phyloP scores from a whole-genome alignment of 2,888 invertebrate species.

The Synergus gifuensis region DNA sequence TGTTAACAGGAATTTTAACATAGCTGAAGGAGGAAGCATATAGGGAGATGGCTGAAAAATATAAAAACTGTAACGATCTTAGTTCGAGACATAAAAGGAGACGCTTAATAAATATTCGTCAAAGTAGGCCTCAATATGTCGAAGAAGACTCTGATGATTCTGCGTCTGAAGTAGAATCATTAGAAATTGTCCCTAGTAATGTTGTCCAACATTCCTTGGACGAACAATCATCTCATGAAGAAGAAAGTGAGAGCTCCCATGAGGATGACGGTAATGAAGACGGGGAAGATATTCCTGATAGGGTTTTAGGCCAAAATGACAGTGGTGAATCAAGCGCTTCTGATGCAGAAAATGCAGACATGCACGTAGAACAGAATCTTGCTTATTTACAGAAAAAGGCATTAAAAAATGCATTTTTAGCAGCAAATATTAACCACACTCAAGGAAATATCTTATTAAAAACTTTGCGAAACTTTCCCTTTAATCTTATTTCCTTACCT shows the following conservation, averaged over 20 bases:
- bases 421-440: conserved; percentile 37
- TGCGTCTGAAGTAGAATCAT: neutral
- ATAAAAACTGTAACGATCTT: neutral
- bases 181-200: neutral
- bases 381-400: neutral
- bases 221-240: neutral
- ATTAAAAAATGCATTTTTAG: conserved; percentile 7
- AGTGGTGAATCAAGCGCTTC: neutral
- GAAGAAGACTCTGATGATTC: neutral
- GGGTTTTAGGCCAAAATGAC: neutral
- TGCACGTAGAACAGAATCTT: neutral
- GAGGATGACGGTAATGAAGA: neutral
- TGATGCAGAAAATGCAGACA: neutral
- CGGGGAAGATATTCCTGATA: neutral
- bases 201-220: neutral
- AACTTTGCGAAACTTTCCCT: conserved; percentile 37
- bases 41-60: neutral
- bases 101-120: neutral
- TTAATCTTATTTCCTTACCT: conserved; percentile 36
- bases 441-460: conserved; percentile 45
- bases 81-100: neutral
- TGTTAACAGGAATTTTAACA: neutral
- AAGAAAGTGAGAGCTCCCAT: neutral
- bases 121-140: neutral
- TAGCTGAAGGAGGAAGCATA: neutral